A percentile compares a stretch with the other conserved stretches of the same genome.
phyloP scores from a whole-genome alignment of 2,888 invertebrate species.

The Hirtodrosophila alboralis region DNA sequence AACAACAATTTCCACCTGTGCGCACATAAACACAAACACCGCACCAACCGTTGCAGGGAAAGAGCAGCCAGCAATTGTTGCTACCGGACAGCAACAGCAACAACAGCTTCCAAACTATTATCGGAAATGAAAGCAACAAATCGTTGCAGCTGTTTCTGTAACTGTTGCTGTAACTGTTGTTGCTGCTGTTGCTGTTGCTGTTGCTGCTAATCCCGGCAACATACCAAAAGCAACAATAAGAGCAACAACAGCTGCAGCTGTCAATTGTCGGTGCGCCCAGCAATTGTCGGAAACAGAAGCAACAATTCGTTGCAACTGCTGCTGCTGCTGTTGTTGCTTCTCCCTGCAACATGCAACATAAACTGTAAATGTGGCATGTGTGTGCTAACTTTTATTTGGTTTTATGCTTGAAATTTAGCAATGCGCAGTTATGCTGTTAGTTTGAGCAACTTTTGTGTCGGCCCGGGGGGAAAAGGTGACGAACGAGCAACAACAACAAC shows the following conservation, averaged over 20 bases:
- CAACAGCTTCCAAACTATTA: too few species aligned
- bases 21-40: conserved; percentile 29
- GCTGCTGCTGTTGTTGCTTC: conserved; percentile 17
- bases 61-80: conserved; percentile 4
- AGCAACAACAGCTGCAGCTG: conserved; percentile 21
- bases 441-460: conserved; percentile 47
- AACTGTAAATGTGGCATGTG: conserved; percentile 7
- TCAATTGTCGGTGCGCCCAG: conserved; percentile 25
- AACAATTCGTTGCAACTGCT: conserved; percentile 50
- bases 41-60: conserved; percentile 17
- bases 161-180: too few species aligned
- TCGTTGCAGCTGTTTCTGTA: too few species aligned
- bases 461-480: conserved; percentile 5
- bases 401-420: conserved; percentile 46
- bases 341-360: conserved; percentile 7
- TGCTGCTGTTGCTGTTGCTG: too few species aligned
- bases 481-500: conserved; percentile 10
- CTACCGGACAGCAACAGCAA: conserved; percentile 1
- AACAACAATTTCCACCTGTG: conserved; percentile 41
- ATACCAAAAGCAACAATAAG: neutral
- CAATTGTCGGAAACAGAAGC: conserved; percentile 70
- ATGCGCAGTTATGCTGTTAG: conserved; percentile 35
- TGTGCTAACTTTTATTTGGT: conserved; percentile 23
- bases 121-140: too few species aligned
- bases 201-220: too few species aligned